Evolutionary conservation across 2,888 invertebrate species (phyloP), one percentile per base, ranked within the genome.

Genomic region (Erannis defoliaria): DNA sequence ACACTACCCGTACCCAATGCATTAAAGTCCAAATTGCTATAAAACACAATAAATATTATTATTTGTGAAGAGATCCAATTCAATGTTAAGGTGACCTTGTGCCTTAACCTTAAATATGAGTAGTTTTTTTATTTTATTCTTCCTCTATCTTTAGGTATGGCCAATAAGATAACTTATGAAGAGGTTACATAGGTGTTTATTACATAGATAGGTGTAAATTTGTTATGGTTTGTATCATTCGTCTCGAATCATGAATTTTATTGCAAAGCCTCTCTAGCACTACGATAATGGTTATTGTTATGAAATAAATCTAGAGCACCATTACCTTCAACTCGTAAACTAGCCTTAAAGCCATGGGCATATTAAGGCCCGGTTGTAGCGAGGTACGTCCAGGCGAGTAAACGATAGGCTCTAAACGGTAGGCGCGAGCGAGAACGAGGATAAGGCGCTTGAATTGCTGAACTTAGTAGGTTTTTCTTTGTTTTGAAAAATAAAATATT

Each of bases 31-130:
- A 42, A 56, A 56, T 42, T 49, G 49, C 49, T 49, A 56, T 56
- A 40, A 56, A 55, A 55, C 55, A 21, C 31, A 40, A 40, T 56
- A 56, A 56, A 56, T 33, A 56, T 56, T 45, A n/a, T 56, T 56
- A 49, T 56, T 49, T 42, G 14, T 38, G 37, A 40, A 26, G 49
- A 31, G 49, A 56, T 42, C 49, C 49, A 56, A 42, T 42, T 56
- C 49, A 56, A 33, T 56, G 49, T 26, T 49, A 38, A 29, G 42
- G 9, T 38, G 55, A 38, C 55, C 55, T 56, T 56, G 40, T 31
- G 31, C 50, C 40, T 40, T 51, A 51, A 51, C 51, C 51, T 51
- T 51, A 50, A 50, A 8, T 26, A 5, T 38, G 12, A 8, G n/a
- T 18, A 45, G 0, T 9, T 31, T 14, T 33, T 19, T n/a, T n/a